These are phyloP conservation scores for Sinocyclocheilus maitianheensis DNA, from an alignment of 2,113 vertebrate genomes.

Conservation along the genomic window DNA sequence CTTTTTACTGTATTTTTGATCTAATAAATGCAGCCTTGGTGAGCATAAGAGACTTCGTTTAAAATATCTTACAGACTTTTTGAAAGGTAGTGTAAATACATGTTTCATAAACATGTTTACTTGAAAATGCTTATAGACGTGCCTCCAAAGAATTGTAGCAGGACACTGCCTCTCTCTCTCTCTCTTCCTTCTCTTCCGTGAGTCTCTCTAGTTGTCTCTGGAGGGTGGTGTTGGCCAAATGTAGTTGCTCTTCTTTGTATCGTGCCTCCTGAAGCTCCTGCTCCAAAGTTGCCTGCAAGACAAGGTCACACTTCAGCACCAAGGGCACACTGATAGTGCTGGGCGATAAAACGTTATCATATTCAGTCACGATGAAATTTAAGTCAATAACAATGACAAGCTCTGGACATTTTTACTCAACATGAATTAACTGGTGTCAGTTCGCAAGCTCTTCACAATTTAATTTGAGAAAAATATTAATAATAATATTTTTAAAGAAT, in stretches of 20 bases:
- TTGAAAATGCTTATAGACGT: constrained; percentile 53
- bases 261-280: constrained; percentile 79
- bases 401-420: too few relatives aligned
- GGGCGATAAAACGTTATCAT: too few relatives aligned
- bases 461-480: too few relatives aligned
- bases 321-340: background rate
- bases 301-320: background rate
- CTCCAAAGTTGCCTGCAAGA: constrained; percentile 67
- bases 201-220: constrained; percentile 79
- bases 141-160: constrained; percentile 88
- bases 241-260: constrained; percentile 83
- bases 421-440: too few relatives aligned
- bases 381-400: too few relatives aligned
- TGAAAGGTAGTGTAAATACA: background rate
- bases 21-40: background rate
- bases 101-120: background rate
- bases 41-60: background rate
- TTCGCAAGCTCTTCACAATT: too few relatives aligned
- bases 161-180: constrained; percentile 83
- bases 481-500: too few relatives aligned
- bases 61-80: too few relatives aligned
- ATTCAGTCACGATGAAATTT: too few relatives aligned
- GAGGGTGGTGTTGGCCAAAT: constrained; percentile 78
- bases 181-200: constrained; percentile 84
- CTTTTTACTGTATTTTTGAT: background rate